Percentiles rank a stretch among this genome's conserved stretches.
Evolutionary conservation across 2,797 vertebrate species (phyloP).

Genomic region (Enteromius thamalakanensis): DNA sequence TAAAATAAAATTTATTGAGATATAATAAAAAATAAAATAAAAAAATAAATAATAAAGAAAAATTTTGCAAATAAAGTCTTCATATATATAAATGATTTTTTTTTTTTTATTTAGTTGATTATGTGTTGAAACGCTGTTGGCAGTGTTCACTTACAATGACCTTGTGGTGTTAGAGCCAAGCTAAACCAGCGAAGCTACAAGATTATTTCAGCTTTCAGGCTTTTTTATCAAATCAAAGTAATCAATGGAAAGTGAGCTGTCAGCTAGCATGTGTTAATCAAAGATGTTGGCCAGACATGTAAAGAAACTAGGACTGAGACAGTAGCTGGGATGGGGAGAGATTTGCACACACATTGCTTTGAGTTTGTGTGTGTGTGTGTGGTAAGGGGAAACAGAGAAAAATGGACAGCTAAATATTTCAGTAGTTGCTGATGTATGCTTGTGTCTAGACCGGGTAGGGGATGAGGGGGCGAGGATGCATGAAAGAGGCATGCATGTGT

Average conservation of each 20-base stretch:
- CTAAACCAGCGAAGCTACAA: neutral
- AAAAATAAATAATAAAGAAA: no score
- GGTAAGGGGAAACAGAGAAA: slow-evolving; percentile 63
- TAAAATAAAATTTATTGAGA: no score
- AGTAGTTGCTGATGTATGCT: slow-evolving; percentile 69
- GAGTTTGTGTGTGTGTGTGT: slow-evolving; percentile 2
- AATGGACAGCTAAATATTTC: slow-evolving; percentile 77
- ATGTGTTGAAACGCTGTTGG: neutral
- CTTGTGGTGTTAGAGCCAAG: neutral
- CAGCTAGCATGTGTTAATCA: neutral
- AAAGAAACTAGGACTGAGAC: slow-evolving; percentile 3
- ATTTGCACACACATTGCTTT: neutral
- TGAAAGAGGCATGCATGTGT: neutral
- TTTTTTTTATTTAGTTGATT: neutral
- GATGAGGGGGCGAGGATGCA: slow-evolving; percentile 15
- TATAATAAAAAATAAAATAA: no score
- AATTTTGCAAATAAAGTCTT: no score
- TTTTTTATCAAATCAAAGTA: neutral
- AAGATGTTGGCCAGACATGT: neutral
- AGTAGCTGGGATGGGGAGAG: neutral
- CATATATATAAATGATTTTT: neutral
- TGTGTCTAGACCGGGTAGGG: slow-evolving; percentile 59
- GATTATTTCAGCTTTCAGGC: neutral
- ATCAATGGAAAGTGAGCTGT: neutral
- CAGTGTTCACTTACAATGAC: neutral